Base-by-base conservation (phyloP, 2,113 vertebrate genomes). In the Sceloporus undulatus region DNA sequence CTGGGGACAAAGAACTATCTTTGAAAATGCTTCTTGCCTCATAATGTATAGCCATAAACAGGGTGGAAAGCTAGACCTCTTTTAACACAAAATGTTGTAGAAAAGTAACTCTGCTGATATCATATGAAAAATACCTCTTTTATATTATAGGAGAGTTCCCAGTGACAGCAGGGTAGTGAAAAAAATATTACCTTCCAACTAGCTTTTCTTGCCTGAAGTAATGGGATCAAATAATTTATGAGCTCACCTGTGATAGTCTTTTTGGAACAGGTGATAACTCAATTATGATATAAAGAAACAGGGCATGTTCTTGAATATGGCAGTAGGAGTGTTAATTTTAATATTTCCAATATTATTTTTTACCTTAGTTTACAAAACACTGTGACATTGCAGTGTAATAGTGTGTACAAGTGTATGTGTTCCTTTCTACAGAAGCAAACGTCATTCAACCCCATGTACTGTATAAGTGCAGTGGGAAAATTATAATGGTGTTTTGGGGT, bases 1-100 rank as follows among this genome's bases (percentile, higher is more conserved):
- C 38, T 76, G 74, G 38, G 7, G 74, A 42, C 13, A 79, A 52
- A 54, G 25, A 52, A 79, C 52, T 79, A 90, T 92, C 88, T 84
- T 82, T 90, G 79, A 87, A 94, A 92, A 40, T 91, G 91, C 84
- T 84, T 90, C 93, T 93, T 79, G 91, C 91, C 75, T 91, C 82
- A 89, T 82, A 91, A 90, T 27, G 89, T 80, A 27, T 92, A 89
- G 87, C 5, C 34, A 71, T 34, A 83, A 0, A 87, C 52, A 52
- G 81, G 56, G 14, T 27, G 52, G 82, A 62, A 84, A 74, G 9
- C 29, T 40, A 34, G 21, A 68, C 5, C 16, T 2, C 29, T 14
- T 91, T 81, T 84, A 78, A 52, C 90, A 84, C 10, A 34, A 78
- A 11, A 16, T 23, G 65, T n/a, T 80, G 62, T 74, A 90, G 88